These are phyloP conservation scores for Drosophila leontia DNA, from an alignment of 1,140 invertebrate genomes.

Conservation along the genomic window DNA sequence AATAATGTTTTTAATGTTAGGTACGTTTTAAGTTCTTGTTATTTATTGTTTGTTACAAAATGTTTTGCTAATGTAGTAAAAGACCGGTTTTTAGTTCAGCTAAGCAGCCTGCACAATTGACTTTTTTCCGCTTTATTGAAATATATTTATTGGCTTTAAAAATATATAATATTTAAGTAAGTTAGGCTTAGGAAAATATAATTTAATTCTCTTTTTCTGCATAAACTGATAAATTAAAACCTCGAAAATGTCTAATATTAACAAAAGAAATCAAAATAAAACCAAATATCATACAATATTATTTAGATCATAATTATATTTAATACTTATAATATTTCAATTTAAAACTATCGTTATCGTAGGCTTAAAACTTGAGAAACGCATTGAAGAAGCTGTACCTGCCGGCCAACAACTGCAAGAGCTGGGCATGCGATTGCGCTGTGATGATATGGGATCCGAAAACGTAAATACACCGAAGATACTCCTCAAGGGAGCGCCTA, in stretches of 20 bases:
- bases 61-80: not conserved
- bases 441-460: slow-evolving; percentile 86
- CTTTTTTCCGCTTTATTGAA: not conserved
- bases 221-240: not conserved
- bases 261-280: not conserved
- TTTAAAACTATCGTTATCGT: not conserved
- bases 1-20: too few species aligned
- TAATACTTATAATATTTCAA: too few species aligned
- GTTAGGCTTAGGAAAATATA: not conserved
- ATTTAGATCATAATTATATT: not conserved
- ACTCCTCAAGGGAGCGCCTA: not conserved
- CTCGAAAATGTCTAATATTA: not conserved
- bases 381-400: slow-evolving; percentile 87
- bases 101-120: not conserved
- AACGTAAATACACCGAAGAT: slow-evolving; percentile 67
- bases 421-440: slow-evolving; percentile 87
- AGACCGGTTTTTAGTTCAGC: not conserved
- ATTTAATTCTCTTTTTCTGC: not conserved
- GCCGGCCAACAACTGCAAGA: slow-evolving; percentile 89
- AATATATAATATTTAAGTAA: not conserved
- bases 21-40: too few species aligned
- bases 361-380: slow-evolving; percentile 87
- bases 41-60: not conserved
- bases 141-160: not conserved
- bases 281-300: too few species aligned